Base-by-base conservation (phyloP, 2,888 invertebrate species). In the Silvanus unidentatus region DNA sequence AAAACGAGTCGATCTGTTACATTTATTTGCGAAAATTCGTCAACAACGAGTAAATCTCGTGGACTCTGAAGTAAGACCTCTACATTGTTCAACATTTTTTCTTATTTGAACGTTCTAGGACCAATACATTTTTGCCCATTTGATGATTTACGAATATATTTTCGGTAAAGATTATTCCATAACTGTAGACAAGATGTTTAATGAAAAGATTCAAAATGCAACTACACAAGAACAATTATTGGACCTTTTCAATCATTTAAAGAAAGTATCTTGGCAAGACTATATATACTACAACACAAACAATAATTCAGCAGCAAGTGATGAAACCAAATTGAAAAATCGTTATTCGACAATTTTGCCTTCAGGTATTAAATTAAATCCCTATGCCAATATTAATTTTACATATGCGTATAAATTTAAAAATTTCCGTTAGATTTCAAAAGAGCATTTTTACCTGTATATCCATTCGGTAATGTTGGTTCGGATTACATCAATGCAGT, bases 401-500 rank as follows among this genome's bases (percentile, higher is more conserved):
- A 22, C 4, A 22, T 22, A 3, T 22, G 3, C 8, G 3, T 22
- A 5, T 22, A 8, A 22, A 22, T 22, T 22, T 22, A 5, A 22
- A 22, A 22, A 5, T 5, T 22, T 22, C 3, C 8, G 3, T 22
- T 22, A 22, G 22, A 8, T 22, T 8, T 22, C 22, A 22, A 22
- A 22, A 3, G 22, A 5, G 3, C 8, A 8, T 70, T 62, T 44
- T 54, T 75, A 12, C 55, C 65, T 2, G 65, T 68, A 45, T 68
- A 66, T 44, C 69, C 72, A 2, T 15, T 46, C 0, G 44, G 58
- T 1, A 72, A 73, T 39, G 65, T 60, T 28, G 55, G 64, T 22
- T 73, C 74, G 13, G 68, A 69, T 39, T 76, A 75, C 50, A 71
- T 75, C 13, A 73, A 74, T 39, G 75, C 73, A 1, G 68, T 73